Evolutionary conservation across 2,888 invertebrate genomes (phyloP), one percentile per base, ranked within the genome.

Genomic region (Mythimna albipuncta): DNA sequence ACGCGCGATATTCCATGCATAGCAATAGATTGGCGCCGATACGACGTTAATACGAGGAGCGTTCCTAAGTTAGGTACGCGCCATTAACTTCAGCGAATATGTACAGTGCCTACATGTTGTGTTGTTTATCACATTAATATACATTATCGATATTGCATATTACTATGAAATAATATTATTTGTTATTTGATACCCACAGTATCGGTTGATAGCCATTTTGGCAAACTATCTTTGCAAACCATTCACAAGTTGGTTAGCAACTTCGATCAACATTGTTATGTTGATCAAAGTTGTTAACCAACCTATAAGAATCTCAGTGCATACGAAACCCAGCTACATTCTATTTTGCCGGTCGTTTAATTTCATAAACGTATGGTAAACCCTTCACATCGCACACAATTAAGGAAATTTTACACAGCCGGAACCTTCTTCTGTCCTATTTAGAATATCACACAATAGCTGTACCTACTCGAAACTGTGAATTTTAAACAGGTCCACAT

Each of bases 391-490:
- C 38, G 50, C 57, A 75, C 26, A 81, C 75, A 77, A 83, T 84
- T 81, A 82, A 73, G 77, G 75, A 73, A 72, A 79, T 81, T 66
- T 76, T 73, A 26, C 75, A 64, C 72, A 74, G 58, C 54, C 70
- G 75, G 72, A 68, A 76, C 76, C 73, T 38, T 67, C 69, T 75
- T 63, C 47, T 76, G 74, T 69, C 77, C 75, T 77, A 69, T 76
- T 84, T 74, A 63, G 76, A 76, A 79, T 71, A 75, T 67, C 70
- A 81, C 55, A 85, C 71, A 83, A 79, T 69, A 76, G 71, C 62
- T 58, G 62, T 44, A 21, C 61, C 41, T 61, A 61, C 41, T 44
- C 61, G 61, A 38, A 59, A 50, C 79, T 74, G 44, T 74, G 83
- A 81, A 86, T 82, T 79, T 77, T 75, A 80, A 84, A 82, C 73